Conservation (phyloP, 2,797 vertebrate genomes). For the Hemibagrus guttatus region DNA sequence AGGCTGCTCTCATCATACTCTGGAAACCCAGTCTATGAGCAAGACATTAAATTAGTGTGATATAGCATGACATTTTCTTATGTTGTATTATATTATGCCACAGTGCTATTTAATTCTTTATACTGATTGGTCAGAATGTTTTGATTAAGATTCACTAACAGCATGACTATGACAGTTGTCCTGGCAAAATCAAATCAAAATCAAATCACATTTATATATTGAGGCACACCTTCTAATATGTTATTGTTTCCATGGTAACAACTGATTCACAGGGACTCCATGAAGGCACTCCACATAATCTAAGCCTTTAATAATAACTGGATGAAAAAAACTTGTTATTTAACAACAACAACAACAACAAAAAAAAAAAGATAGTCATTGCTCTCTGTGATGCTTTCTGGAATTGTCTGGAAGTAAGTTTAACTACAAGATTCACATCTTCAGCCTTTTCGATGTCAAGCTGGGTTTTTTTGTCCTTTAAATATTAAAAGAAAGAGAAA, state of each 20-base stretch:
- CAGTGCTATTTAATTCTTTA: neutral
- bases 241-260: slow-evolving; percentile 7
- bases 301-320: neutral
- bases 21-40: neutral
- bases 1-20: neutral
- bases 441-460: neutral
- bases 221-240: neutral
- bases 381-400: neutral
- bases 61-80: neutral
- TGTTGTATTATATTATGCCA: neutral
- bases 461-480: neutral
- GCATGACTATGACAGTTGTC: neutral
- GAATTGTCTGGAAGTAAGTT: neutral
- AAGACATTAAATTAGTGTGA: neutral
- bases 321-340: neutral
- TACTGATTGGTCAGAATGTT: neutral
- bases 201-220: neutral
- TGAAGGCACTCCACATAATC: neutral
- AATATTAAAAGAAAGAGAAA: neutral
- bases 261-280: neutral
- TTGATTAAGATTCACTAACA: neutral
- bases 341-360: no score
- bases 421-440: neutral
- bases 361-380: neutral
- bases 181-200: neutral